phyloP scores from a whole-genome alignment of 2,888 invertebrate genomes.

The Chloromyia formosa region DNA sequence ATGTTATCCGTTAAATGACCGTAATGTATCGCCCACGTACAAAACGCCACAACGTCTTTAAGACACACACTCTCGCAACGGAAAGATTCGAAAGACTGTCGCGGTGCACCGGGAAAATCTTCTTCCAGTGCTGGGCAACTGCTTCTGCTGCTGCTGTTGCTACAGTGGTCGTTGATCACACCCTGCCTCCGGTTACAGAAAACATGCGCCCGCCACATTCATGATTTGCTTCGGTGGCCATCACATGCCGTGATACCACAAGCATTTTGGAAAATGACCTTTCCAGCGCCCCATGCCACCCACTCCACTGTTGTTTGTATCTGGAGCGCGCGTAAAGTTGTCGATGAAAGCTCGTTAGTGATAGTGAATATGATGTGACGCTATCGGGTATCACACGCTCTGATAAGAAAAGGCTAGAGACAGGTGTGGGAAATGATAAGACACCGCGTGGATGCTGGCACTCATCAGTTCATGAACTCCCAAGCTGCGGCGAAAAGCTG shows the following conservation, averaged over 20 bases:
- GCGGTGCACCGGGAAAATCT: conserved; percentile 39
- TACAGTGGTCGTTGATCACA: conserved; percentile 20
- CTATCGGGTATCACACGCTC: background rate
- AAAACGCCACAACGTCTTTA: background rate
- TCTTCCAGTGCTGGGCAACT: conserved; percentile 22
- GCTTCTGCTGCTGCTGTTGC: background rate
- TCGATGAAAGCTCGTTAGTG: background rate
- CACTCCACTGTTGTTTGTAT: background rate
- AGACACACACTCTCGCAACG: conserved; percentile 30
- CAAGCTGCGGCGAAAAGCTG: no score
- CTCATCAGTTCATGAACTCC: no score
- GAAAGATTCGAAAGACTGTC: conserved; percentile 33
- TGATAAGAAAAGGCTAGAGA: conserved; percentile 2
- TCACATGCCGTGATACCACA: background rate
- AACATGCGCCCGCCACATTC: conserved; percentile 25
- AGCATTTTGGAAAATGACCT: conserved; percentile 33
- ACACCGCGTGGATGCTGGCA: no score
- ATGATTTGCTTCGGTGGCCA: background rate
- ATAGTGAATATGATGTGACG: background rate
- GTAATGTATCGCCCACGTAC: background rate
- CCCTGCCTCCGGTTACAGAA: conserved; percentile 20
- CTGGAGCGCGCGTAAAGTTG: conserved; percentile 24
- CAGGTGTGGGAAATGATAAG: background rate
- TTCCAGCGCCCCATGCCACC: conserved; percentile 25
- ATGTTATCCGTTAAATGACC: background rate